phyloP scores from a whole-genome alignment of 1,140 invertebrate genomes.

The Panulirus ornatus region DNA sequence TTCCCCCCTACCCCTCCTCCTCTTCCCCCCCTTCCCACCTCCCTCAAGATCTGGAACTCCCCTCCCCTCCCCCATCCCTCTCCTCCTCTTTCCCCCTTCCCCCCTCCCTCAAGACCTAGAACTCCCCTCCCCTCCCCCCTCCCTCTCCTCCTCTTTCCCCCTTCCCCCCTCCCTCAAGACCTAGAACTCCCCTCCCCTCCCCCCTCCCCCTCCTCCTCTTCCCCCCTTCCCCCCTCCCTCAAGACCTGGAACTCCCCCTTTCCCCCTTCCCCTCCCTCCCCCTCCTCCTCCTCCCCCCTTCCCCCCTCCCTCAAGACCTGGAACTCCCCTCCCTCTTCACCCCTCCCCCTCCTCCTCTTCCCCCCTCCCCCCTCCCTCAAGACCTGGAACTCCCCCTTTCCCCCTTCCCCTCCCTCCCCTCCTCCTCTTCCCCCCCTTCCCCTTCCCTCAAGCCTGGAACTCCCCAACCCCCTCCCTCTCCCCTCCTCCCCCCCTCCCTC shows the following conservation, averaged over 20 bases:
- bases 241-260: not conserved
- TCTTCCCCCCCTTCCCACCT: not conserved
- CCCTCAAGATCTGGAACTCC: not conserved
- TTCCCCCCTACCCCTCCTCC: not conserved
- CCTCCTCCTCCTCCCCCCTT: not conserved
- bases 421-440: not conserved
- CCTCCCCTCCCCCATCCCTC: not conserved
- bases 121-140: too few relatives aligned
- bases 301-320: not conserved
- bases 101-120: not conserved
- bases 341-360: not conserved
- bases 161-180: too few relatives aligned
- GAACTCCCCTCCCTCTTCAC: not conserved
- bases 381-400: not conserved
- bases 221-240: not conserved
- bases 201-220: not conserved
- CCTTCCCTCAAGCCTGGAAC: too few relatives aligned
- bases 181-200: too few relatives aligned
- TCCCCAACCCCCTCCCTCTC: not conserved
- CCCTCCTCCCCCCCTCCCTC: too few relatives aligned
- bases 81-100: not conserved
- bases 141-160: too few relatives aligned
- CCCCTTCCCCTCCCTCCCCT: too few relatives aligned
- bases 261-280: not conserved
- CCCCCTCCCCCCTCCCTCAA: not conserved